Base-by-base conservation (phyloP, 1,140 invertebrate genomes). In the Caenorhabditis inopinata region DNA sequence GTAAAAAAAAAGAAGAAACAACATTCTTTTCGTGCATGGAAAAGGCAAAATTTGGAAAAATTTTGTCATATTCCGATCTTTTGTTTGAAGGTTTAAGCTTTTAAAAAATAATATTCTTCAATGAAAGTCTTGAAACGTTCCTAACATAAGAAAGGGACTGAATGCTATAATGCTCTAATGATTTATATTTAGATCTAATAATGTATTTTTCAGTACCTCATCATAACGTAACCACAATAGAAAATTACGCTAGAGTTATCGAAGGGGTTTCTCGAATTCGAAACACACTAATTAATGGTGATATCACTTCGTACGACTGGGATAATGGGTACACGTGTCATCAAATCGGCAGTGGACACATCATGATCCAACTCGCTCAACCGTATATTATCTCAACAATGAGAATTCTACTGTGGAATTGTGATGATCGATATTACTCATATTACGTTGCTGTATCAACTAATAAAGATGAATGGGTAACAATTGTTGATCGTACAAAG, bases 321-420 rank as follows among this genome's bases (percentile, higher is more conserved):
- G 96, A 99, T 89, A 94, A 93, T 82, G 95, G 97, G 58, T 99
- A 98, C 89, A 98, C 96, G 1, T 98, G 96, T 89, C 97, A 99
- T 91, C 96, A 99, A 90, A 90, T 99, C 46, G 96, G 96, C 82
- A 95, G 93, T 85, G 96, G 96, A 35, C 92, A 93, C 81, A 98
- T 99, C 87, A 91, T 95, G 81, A 93, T 99, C 77, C 96, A 98
- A 90, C 91, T 99, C 79, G 94, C 95, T 21, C 97, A 99, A 90
- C 96, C 97, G 1, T 98, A 96, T 89, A 92, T 96, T 82, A 92
- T 98, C 74, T 92, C 93, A 58, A 95, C 94, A 7, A 93, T 98
- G 91, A 92, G 93, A 85, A 90, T 98, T 85, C 89, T 98, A 49
- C 90, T 99, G 73, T 99, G 97, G 97, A 96, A 99, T 90, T 97